Base-by-base conservation (phyloP, 2,888 invertebrate genomes). In the Theodoxus fluviatilis region DNA sequence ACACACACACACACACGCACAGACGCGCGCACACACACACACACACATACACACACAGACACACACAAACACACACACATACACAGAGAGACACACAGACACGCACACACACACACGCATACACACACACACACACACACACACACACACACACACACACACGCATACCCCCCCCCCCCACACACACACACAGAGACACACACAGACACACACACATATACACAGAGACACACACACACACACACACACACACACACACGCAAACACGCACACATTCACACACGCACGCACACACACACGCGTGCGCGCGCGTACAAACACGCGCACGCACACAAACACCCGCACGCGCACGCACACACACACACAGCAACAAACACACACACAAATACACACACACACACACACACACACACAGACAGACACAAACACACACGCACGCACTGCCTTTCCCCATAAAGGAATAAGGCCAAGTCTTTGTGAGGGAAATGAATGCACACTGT, bases 31-130 rank as follows among this genome's bases (percentile, higher is more conserved):
- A n/a, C n/a, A 59, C 52, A 40, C n/a, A 61, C 52, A 52, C 35
- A 67, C 25, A 67, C 47, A 66, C 33, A 66, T n/a, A 66, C 33
- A 67, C 47, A 66, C 33, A 47, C 47, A 66, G 43, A 66, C 47
- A 52, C 52, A 52, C 52, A 52, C 52, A 15, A n/a, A 52, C 52
- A 52, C 52, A 52, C 52, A 52, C 52, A 52, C 43, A 7, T 15
- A 12, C 43, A 43, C 43, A 33, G 61, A 61, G 15, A 64, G 61
- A 61, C 31, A 33, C 9, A 12, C 12, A 61, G 33, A 25, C 9
- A 40, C 15, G 15, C 7, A 18, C 7, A 7, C 9, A 22, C 9
- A 55, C 55, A 55, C 15, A 12, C 22, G 22, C 7, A 9, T 7
- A 28, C 28, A 59, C 6, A 4, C 7, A 33, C 18, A 25, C 9